Evolutionary conservation across 2,113 vertebrate genomes (phyloP).

Genomic region (Silurus glanis): DNA sequence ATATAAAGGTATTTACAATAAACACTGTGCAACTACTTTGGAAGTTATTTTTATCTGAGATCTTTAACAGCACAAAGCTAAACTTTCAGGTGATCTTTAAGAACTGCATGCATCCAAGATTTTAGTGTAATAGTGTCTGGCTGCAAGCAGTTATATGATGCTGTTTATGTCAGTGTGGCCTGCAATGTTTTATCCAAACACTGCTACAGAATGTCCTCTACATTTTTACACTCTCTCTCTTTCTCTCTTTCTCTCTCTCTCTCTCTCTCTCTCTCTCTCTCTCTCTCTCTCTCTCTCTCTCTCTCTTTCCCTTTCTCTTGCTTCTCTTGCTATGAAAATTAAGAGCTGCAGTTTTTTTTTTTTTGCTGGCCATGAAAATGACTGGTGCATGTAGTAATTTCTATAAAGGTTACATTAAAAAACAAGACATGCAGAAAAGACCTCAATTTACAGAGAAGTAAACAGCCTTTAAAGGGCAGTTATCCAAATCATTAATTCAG

Average conservation of each 20-base stretch:
- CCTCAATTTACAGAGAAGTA: constrained; percentile 81
- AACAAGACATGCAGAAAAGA: constrained; percentile 79
- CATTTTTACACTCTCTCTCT: background rate
- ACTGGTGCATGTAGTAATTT: constrained; percentile 77
- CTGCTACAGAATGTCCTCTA: constrained; percentile 7
- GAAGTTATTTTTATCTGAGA: background rate
- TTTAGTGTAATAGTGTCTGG: constrained; percentile 25
- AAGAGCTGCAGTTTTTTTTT: constrained; percentile 51
- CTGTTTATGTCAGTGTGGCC: background rate
- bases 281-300: background rate
- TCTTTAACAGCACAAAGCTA: background rate
- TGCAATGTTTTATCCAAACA: constrained; percentile 13
- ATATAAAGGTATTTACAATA: background rate
- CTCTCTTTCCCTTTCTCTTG: constrained; percentile 14
- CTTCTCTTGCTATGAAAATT: constrained; percentile 57
- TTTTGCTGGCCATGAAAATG: constrained; percentile 64
- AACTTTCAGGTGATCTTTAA: constrained; percentile 19
- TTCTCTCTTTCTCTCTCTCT: background rate
- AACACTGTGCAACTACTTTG: background rate
- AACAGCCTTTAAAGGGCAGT: constrained; percentile 84
- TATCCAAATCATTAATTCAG: constrained; percentile 84
- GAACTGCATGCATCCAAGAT: constrained; percentile 14
- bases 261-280: constrained; percentile 15
- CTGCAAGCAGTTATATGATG: constrained; percentile 27
- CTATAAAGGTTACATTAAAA: constrained; percentile 81